Base-by-base conservation (phyloP, 2,113 vertebrate species). In the Anoura caudifer region DNA sequence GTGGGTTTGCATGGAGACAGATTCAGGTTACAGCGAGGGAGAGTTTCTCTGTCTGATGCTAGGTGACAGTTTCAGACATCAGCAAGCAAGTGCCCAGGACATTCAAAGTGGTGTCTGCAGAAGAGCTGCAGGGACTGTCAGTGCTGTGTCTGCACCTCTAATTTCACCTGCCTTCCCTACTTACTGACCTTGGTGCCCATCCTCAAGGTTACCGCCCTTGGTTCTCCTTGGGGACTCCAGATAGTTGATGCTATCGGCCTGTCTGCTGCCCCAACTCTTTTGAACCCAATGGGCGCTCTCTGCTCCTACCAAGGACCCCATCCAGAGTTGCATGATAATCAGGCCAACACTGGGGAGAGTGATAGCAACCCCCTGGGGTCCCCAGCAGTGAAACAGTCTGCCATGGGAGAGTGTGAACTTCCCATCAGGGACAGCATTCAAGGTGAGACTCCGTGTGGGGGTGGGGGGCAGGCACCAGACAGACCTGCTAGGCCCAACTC, bases 101-200 rank as follows among this genome's bases (percentile, higher is more conserved):
- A 26, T 61, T 91, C 54, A 83, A 89, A 47, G 24, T 11, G 24
- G 22, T 5, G 54, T 54, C 8, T 65, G 22, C 67, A 24, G 52
- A 86, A 83, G 38, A 89, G 45, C 43, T 33, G 28, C 38, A 72
- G 8, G 33, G 26, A 81, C 28, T 9, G 3, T 41, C 38, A 63
- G 1, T 12, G 38, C 17, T n/a, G 2, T 38, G 2, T 33, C 38
- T 19, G 2, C 22, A 11, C 3, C 5, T 76, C 41, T 69, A 2
- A n/a, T 47, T 43, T 56, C 45, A 41, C 33, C 47, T 33, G 45
- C 24, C n/a, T 83, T 89, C 63, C 22, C 16, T 31, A 52, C 13
- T 75, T 36, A 67, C 10, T 79, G 17, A 73, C n/a, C 5, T 31
- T 59, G 47, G n/a, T 14, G 26, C n/a, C 47, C 43, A 82, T 45